Conservation (phyloP, 2,113 vertebrate species). For the Synodontis membranacea region DNA sequence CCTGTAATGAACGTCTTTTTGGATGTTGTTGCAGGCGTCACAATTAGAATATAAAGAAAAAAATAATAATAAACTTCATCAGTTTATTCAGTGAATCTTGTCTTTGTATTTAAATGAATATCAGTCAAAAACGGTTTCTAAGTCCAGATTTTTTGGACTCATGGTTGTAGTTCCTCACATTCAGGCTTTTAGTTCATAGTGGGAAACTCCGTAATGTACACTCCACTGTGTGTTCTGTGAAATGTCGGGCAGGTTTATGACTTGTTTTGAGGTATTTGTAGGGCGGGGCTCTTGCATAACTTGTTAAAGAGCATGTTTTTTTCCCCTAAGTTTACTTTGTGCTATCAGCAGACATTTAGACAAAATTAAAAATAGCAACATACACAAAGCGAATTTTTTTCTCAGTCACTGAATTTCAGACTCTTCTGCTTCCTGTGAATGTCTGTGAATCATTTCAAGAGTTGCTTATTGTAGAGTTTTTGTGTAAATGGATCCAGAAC, state of each 20-base stretch:
- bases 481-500: neutral
- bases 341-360: neutral
- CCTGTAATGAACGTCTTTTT: no score
- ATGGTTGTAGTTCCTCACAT: no score
- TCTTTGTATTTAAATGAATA: no score
- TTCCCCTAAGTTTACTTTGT: neutral
- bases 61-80: no score
- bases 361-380: neutral
- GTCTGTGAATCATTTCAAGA: neutral
- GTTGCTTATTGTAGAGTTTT: neutral
- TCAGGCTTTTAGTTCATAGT: neutral
- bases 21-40: no score
- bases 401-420: neutral
- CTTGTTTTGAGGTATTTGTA: neutral
- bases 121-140: no score
- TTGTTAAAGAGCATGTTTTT: neutral
- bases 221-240: neutral
- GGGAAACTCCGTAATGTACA: neutral
- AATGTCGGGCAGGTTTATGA: slow-evolving; percentile 10
- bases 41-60: no score
- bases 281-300: slow-evolving; percentile 14
- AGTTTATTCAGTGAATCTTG: no score
- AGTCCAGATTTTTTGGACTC: no score
- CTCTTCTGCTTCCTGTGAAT: neutral
- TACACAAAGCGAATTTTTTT: neutral